phyloP scores from a whole-genome alignment of 2,113 vertebrate species.

The Gymnocephalus cernua region DNA sequence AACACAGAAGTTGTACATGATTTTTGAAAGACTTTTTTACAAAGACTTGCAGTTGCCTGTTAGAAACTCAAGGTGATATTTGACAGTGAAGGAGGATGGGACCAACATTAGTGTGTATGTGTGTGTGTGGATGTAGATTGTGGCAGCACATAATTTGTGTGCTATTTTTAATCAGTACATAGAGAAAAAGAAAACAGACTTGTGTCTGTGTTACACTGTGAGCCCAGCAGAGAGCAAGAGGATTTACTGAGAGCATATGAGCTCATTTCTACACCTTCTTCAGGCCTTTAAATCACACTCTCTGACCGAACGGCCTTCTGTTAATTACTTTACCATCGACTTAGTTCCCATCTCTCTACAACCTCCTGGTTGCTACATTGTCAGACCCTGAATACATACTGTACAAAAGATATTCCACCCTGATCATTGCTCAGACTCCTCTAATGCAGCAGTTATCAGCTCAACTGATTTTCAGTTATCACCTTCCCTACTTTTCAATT shows the following conservation, averaged over 20 bases:
- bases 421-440: background rate
- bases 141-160: constrained; percentile 53
- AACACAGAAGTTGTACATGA: background rate
- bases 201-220: constrained; percentile 56
- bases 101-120: constrained; percentile 13
- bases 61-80: constrained; percentile 39
- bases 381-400: background rate
- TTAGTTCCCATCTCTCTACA: constrained; percentile 7
- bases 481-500: constrained; percentile 4
- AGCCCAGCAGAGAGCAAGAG: constrained; percentile 54
- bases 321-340: constrained; percentile 76
- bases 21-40: background rate
- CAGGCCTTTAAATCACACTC: constrained; percentile 74
- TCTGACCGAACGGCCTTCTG: constrained; percentile 37
- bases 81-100: constrained; percentile 45
- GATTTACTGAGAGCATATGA: constrained; percentile 78
- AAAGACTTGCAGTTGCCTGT: constrained; percentile 6
- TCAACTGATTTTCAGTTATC: constrained; percentile 10
- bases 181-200: constrained; percentile 57
- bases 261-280: constrained; percentile 75
- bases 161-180: constrained; percentile 69
- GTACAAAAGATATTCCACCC: background rate
- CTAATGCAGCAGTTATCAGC: background rate
- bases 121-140: constrained; percentile 7
- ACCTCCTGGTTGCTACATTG: background rate